These are phyloP conservation scores for Agrypnus murinus DNA, from an alignment of 2,888 invertebrate genomes.

Conservation along the genomic window DNA sequence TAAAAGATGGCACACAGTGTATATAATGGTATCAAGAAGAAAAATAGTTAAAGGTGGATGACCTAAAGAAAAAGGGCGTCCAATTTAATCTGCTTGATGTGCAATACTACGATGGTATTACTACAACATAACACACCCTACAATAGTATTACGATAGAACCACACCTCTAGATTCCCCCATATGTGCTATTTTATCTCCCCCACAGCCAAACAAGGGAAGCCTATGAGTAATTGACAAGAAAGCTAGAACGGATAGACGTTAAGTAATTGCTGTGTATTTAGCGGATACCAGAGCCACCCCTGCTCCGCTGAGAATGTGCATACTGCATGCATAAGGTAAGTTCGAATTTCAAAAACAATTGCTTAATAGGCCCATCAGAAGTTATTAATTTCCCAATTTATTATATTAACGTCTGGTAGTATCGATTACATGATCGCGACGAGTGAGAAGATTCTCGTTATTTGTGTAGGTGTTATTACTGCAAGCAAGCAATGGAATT, in stretches of 20 bases:
- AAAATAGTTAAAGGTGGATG: conserved; percentile 9
- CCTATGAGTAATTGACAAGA: conserved; percentile 30
- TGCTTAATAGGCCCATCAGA: too few species aligned
- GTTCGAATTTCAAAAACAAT: too few species aligned
- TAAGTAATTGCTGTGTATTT: conserved; percentile 46
- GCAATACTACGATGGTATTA: conserved; percentile 27
- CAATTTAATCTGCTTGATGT: conserved; percentile 35
- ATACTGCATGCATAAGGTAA: too few species aligned
- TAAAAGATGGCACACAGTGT: too few species aligned
- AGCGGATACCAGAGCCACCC: conserved; percentile 1
- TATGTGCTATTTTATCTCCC: conserved; percentile 6
- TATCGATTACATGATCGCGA: too few species aligned
- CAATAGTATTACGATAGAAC: conserved; percentile 1
- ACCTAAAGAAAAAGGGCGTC: conserved; percentile 16
- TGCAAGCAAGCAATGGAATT: background rate
- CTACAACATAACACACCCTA: conserved; percentile 20
- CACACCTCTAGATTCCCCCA: conserved; percentile 41
- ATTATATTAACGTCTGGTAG: too few species aligned
- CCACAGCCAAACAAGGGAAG: background rate
- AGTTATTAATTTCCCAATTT: too few species aligned
- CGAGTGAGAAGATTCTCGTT: too few species aligned
- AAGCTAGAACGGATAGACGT: conserved; percentile 45
- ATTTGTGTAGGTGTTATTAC: background rate
- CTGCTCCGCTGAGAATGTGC: conserved; percentile 10
- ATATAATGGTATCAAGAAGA: background rate